Evolutionary conservation across 2,888 invertebrate genomes (phyloP), one percentile per base, ranked within the genome.

Genomic region (Hemistola chrysoprasaria): DNA sequence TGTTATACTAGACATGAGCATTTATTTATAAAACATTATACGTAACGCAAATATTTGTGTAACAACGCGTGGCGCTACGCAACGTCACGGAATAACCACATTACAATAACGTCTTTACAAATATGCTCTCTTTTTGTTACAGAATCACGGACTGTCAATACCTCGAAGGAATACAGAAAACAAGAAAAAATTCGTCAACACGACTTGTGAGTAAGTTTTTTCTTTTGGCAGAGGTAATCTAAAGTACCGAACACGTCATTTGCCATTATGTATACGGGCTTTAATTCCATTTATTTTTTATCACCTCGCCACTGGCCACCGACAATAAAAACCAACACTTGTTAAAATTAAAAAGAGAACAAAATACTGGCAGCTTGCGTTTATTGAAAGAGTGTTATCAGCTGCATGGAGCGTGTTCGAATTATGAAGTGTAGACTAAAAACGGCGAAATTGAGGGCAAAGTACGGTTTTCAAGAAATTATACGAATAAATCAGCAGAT

Each of bases 221-320:
- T 39, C 11, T 35, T 29, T 29, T 25, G n/a, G 20, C 4, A 27
- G 23, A 27, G 5, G 27, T 31, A 34, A 41, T 42, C 21, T 42
- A 32, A 42, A 32, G 23, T 41, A 20, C 21, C 11, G 22, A 25
- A 31, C 37, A 33, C 32, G 24, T 20, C 26, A 28, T 35, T 25
- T 27, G 8, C 58, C 49, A 57, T 63, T 59, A 57, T 45, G 40
- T 41, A 61, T 64, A 60, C 62, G 65, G 62, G 63, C 58, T 51
- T 47, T 53, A 47, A 62, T 45, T 59, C 58, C 53, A 59, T 63
- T 58, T 51, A 47, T 57, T 69, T 65, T 69, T 69, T 65, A 56
- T 58, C 50, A 50, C 30, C 20, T 23, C 24, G 28, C 23, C 11
- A 31, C 36, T 42, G 37, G 42, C 33, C 28, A 38, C 37, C 38